These are phyloP conservation scores for Capromys pilorides DNA, from an alignment of 2,797 vertebrate species.

Conservation along the genomic window DNA sequence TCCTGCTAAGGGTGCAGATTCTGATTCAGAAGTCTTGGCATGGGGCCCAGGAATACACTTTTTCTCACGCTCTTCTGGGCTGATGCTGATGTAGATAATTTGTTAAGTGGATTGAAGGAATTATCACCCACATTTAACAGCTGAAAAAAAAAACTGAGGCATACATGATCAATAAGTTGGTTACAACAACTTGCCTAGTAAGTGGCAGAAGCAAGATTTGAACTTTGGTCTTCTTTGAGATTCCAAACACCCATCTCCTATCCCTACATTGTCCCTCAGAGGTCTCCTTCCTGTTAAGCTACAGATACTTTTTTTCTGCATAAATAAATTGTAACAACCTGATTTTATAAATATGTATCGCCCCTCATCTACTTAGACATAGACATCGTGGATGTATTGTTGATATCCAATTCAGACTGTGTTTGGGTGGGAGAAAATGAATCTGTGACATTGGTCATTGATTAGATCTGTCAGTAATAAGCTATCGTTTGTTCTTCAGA, in stretches of 20 bases:
- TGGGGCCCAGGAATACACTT: not conserved
- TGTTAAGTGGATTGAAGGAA: not conserved
- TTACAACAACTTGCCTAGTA: not conserved
- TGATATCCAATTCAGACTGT: slow-evolving; percentile 39
- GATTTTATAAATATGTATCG: slow-evolving; percentile 13
- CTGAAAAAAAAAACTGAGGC: not conserved
- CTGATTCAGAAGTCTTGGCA: not conserved
- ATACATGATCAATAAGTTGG: not conserved
- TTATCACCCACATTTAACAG: not conserved
- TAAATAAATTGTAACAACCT: slow-evolving; percentile 34
- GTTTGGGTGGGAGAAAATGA: slow-evolving; percentile 28
- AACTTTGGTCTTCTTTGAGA: slow-evolving; percentile 6
- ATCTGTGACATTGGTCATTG: slow-evolving; percentile 21
- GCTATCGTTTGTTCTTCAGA: slow-evolving; percentile 25
- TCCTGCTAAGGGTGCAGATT: not conserved
- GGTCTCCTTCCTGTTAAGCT: not conserved
- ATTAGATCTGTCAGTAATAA: not conserved
- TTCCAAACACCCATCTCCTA: not conserved
- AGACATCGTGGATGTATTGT: not conserved
- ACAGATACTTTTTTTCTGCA: slow-evolving; percentile 8
- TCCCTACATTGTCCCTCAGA: not conserved
- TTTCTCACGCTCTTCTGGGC: not conserved
- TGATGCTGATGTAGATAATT: not conserved
- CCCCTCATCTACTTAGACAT: not conserved
- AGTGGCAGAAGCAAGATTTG: not conserved